Conservation (phyloP, 2,797 vertebrate genomes). For the Anas bernieri region DNA sequence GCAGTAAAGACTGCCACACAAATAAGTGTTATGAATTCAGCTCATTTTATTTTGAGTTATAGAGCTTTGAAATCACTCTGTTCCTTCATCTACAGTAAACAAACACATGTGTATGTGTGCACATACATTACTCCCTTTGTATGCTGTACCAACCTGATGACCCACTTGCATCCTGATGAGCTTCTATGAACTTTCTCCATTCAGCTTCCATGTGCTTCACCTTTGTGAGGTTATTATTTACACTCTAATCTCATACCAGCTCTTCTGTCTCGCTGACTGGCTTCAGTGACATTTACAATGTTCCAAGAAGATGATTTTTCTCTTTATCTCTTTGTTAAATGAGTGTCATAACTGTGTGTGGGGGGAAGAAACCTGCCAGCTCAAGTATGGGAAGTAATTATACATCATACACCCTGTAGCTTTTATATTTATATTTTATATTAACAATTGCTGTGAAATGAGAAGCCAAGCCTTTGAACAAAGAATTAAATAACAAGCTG, state of each 20-base stretch:
- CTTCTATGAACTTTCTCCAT: not conserved
- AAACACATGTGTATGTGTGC: conserved; percentile 1
- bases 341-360: not conserved
- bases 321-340: conserved; percentile 8
- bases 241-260: not conserved
- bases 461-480: conserved; percentile 67
- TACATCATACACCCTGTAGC: conserved; percentile 20
- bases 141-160: not conserved
- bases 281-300: not conserved
- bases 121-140: not conserved
- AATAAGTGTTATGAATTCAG: conserved; percentile 61
- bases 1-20: conserved; percentile 57
- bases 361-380: not conserved
- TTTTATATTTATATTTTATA: conserved; percentile 59
- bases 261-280: not conserved
- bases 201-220: not conserved
- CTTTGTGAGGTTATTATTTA: conserved; percentile 1
- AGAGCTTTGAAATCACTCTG: conserved; percentile 39
- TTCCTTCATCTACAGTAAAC: conserved; percentile 54
- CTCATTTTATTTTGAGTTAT: conserved; percentile 53
- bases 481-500: conserved; percentile 63
- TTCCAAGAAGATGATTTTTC: not conserved
- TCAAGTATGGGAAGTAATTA: conserved; percentile 44
- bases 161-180: not conserved
- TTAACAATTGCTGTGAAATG: conserved; percentile 44